Base-by-base conservation (phyloP, 2,797 vertebrate genomes). In the Labroides dimidiatus region DNA sequence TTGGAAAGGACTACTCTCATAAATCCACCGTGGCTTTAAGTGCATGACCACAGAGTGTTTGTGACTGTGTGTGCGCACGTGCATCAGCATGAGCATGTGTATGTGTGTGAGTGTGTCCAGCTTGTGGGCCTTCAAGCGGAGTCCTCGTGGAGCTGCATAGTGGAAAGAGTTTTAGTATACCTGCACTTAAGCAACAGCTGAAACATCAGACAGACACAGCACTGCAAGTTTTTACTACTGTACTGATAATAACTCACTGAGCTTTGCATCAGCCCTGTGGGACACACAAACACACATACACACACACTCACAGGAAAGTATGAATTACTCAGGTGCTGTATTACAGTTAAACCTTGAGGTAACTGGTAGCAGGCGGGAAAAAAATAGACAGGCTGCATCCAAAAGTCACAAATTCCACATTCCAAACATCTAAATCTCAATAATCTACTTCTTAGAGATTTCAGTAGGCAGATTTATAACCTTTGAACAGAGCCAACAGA, bases 1-100 rank as follows among this genome's bases (percentile, higher is more conserved):
- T 70, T 90, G 88, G 84, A 92, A 87, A 54, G 39, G 21, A 64
- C 81, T 64, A 71, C 69, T 76, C 75, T 64, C 79, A 85, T 91
- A 91, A 92, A 93, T 91, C 80, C 65, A 64, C 59, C 5, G 10
- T 60, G 71, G 78, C 76, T 82, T 74, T 77, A 24, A 59, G 60
- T 74, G 82, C 73, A 77, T 76, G 61, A 76, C 83, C 78, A 56
- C 78, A 81, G 72, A 82, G 69, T 78, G 52, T 79, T 74, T 65
- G 21, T 15, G 36, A 42, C 68, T 41, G 75, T 57, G 50, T 51
- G 50, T 51, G 64, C 72, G 42, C 41, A 42, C 51, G 63, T 41
- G 44, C 51, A 57, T 37, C 24, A 19, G 51, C 52, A 54, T 41
- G 51, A 55, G 48, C 41, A n/a, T 53, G 73, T 68, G 64, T 19